Base-by-base conservation (phyloP, 2,888 invertebrate species). In the Acanthosoma haemorrhoidale region DNA sequence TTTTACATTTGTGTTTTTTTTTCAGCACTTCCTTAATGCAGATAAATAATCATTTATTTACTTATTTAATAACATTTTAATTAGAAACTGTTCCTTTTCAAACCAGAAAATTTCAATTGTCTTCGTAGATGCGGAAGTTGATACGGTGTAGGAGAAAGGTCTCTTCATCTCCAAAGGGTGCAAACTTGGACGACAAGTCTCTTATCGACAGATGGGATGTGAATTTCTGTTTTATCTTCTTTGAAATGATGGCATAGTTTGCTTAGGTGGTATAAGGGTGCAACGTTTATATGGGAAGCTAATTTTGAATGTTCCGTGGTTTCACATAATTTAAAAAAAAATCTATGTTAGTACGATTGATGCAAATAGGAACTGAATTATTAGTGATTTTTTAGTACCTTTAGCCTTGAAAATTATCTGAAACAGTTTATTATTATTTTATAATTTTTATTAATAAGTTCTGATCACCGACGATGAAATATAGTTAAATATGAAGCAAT, bases 101-200 rank as follows among this genome's bases (percentile, higher is more conserved):
- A 51, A 51, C 18, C 25, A n/a, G 13, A 25, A 51, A 51, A 25
- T 51, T 51, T 51, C 51, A 51, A 51, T 51, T 25, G 25, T 43
- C 43, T 31, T 64, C 15, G 32, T 36, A 67, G 67, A 67, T 67
- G 67, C 67, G 67, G 67, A 67, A 18, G 39, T 67, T 67, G 51
- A 67, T 67, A 57, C 36, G 67, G 51, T 32, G 51, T 57, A 67
- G 67, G 36, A 51, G 67, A 51, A 67, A 67, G 31, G 15, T 39
- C 13, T 57, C 67, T 31, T 43, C 32, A 57, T 32, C 25, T 39
- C 18, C 34, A 6, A 67, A 36, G 11, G 67, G 29, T 29, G 67
- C 36, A 11, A 29, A 32, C 31, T 67, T 11, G 36, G 39, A 29
- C 13, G 29, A 67, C 31, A 57, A 57, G 31, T 67, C 67, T 18